Percentiles rank a stretch among this genome's conserved stretches.
These are phyloP conservation scores for Oryzias javanicus DNA, from an alignment of 2,113 vertebrate genomes.

Conservation along the genomic window DNA sequence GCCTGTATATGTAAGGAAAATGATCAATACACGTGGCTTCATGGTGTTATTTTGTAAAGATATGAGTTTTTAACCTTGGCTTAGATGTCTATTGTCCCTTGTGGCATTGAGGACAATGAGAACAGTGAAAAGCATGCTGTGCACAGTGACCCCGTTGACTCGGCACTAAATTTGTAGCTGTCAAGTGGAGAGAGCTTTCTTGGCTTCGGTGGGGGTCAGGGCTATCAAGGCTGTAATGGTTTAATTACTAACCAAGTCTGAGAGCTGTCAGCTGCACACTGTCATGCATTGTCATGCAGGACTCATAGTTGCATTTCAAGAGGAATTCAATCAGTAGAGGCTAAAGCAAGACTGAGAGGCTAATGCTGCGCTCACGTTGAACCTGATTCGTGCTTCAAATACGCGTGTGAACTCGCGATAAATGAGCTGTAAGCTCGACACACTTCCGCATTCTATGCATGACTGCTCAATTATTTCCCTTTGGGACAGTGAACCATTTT, in stretches of 20 bases:
- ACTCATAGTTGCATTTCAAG: background rate
- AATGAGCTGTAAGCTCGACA: too few species aligned
- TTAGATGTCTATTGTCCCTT: conserved; percentile 36
- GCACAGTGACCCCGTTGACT: conserved; percentile 62
- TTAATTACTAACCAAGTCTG: conserved; percentile 56
- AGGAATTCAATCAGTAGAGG: too few species aligned
- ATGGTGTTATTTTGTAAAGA: conserved; percentile 21
- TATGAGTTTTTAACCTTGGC: conserved; percentile 36
- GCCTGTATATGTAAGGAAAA: background rate
- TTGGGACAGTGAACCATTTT: too few species aligned
- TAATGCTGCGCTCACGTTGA: too few species aligned
- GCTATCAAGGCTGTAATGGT: conserved; percentile 43
- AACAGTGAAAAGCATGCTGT: conserved; percentile 58
- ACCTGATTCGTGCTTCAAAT: too few species aligned
- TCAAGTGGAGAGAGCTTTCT: conserved; percentile 28
- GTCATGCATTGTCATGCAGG: background rate
- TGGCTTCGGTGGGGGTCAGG: conserved; percentile 40
- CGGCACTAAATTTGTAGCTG: conserved; percentile 48
- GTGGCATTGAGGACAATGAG: conserved; percentile 60
- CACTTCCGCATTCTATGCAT: too few species aligned
- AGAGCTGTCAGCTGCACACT: conserved; percentile 3
- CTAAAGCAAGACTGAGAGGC: too few species aligned
- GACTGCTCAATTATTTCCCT: too few species aligned
- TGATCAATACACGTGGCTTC: conserved; percentile 1
- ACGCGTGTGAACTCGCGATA: too few species aligned